Base-by-base conservation (phyloP, 1,140 invertebrate species). In the Heliothis subflexa region DNA sequence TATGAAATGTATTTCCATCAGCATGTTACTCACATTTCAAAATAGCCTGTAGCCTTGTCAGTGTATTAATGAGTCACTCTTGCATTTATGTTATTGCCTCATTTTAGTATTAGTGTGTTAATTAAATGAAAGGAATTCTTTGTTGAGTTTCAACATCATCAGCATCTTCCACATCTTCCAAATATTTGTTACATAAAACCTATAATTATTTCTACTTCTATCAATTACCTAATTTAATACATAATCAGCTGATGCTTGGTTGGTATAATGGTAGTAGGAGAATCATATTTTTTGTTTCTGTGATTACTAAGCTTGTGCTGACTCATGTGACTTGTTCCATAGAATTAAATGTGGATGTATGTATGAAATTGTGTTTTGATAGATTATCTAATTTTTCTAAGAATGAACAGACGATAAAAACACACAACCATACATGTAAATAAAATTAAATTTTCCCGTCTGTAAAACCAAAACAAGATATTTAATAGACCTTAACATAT, bases 51-150 rank as follows among this genome's bases (percentile, higher is more conserved):
- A 70, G 66, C 66, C 66, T 70, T 70, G 66, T 40, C 40, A 50
- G 21, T 70, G 18, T 70, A 25, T n/a, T n/a, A 66, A 70, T 70
- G 66, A 70, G 50, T 70, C 66, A 70, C 13, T 68, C 64, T 50
- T 52, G 18, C 47, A 70, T 70, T 52, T 70, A 13, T 50, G 47
- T 21, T 52, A 21, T 70, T 70, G 47, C 66, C 47, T 50, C 66
- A 70, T 70, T 25, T 28, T 52, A 49, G 47, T 49, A 52, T 50
- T 14, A 70, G 45, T 14, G 33, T 70, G 66, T 28, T 70, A 70
- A 70, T 70, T 50, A 70, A 70, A 25, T 11, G 40, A 28, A 52
- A 70, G 16, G 47, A 66, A 52, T 70, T 70, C 66, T 70, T 70
- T 70, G 66, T 70, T 70, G 18, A 25, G 45, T 66, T 66, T 66